Base-by-base conservation (phyloP, 2,888 invertebrate species). In the Polymixis lichenea region DNA sequence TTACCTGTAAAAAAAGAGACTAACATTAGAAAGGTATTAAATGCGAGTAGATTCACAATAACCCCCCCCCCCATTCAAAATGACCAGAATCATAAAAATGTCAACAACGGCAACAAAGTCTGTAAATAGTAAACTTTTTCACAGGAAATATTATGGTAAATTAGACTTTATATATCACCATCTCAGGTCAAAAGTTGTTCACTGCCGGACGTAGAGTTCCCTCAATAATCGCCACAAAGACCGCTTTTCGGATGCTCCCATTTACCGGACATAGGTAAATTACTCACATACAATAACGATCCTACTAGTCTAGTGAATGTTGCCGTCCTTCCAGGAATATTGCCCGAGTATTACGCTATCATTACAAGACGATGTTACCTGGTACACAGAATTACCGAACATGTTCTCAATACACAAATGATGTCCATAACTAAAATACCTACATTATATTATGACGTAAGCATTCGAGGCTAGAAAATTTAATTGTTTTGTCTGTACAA, bases 1-100 rank as follows among this genome's bases (percentile, higher is more conserved):
- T 68, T 82, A 82, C 82, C 82, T 82, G 78, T 2, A 64, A 78
- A 71, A 71, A 67, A 22, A 62, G 67, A 71, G 0, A 70, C 1
- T 28, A 46, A 15, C 49, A 58, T 68, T 17, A 49, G 25, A 7
- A 56, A 49, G 2, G 0, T 19, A 32, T 38, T 28, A 19, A 46
- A 61, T 13, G 2, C n/a, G 2, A 28, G 19, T 22, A 38, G 15
- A 1, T 38, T 15, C 38, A 7, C 32, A 38, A 22, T n/a, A n/a
- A n/a, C n/a, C n/a, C n/a, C n/a, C n/a, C n/a, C n/a, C n/a, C n/a
- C n/a, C n/a, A n/a, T n/a, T n/a, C n/a, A n/a, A n/a, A n/a, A n/a
- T n/a, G n/a, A n/a, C 6, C 32, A 38, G 38, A 17, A n/a, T 38
- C 8, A n/a, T 62, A n/a, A 22, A 61, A 60, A 60, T 19, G 4